Evolutionary conservation across 2,888 invertebrate genomes (phyloP).

Genomic region (Melinaea menophilus): DNA sequence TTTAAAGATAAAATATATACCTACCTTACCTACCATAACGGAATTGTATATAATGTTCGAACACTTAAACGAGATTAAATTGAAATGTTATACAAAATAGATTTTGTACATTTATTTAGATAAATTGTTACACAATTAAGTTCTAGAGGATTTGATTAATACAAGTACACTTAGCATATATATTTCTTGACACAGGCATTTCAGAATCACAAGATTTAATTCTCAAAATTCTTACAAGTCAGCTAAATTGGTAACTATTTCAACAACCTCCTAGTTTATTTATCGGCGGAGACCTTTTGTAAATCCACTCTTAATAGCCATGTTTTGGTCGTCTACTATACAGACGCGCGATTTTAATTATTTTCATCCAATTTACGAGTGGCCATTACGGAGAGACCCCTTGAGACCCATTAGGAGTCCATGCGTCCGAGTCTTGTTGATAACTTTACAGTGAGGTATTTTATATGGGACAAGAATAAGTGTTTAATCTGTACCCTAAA

Average conservation of each 20-base stretch:
- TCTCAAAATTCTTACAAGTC: conserved; percentile 10
- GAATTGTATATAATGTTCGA: too few relatives aligned
- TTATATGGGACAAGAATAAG: conserved; percentile 63
- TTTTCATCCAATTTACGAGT: conserved; percentile 77
- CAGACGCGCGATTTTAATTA: conserved; percentile 74
- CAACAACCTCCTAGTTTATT: conserved; percentile 56
- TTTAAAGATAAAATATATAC: neutral
- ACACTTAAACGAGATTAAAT: too few relatives aligned
- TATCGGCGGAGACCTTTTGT: conserved; percentile 69
- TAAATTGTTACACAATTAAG: too few relatives aligned
- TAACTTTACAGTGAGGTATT: conserved; percentile 70
- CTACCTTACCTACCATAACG: too few relatives aligned
- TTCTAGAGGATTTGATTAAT: too few relatives aligned
- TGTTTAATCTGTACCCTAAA: conserved; percentile 55
- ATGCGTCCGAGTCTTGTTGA: conserved; percentile 68
- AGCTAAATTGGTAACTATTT: conserved; percentile 15
- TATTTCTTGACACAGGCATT: too few relatives aligned
- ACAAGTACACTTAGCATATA: too few relatives aligned
- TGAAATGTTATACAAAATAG: too few relatives aligned
- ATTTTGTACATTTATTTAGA: too few relatives aligned
- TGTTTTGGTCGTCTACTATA: conserved; percentile 68
- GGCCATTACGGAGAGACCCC: conserved; percentile 73
- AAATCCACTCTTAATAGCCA: conserved; percentile 63
- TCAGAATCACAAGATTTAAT: conserved; percentile 1
- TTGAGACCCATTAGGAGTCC: conserved; percentile 67